Conservation (phyloP, 2,797 vertebrate species). For the Martes flavigula region DNA sequence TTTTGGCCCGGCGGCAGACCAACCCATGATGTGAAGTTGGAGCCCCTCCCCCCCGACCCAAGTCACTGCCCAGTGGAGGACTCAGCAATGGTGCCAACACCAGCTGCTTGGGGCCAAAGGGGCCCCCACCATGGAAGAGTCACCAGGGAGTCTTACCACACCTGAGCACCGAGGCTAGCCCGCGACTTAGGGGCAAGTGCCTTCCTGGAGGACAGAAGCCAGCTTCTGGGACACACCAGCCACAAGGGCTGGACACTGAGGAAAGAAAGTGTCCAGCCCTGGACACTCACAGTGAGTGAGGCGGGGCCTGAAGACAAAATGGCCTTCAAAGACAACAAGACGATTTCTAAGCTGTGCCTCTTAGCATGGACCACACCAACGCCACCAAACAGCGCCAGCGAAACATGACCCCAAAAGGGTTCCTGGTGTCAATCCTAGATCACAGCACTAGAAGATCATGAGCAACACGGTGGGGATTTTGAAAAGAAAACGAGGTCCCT, state of each 20-base stretch:
- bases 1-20: not conserved
- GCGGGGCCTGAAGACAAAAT: not conserved
- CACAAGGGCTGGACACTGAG: not conserved
- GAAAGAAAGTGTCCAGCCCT: not conserved
- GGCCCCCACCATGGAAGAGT: not conserved
- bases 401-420: not conserved
- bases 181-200: not conserved
- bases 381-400: not conserved
- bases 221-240: not conserved
- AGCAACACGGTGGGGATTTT: not conserved
- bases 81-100: not conserved
- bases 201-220: not conserved
- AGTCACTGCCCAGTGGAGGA: conserved; percentile 3
- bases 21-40: not conserved
- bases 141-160: not conserved
- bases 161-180: not conserved
- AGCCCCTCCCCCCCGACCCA: not conserved
- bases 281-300: too few relatives aligned
- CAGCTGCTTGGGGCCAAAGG: conserved; percentile 11
- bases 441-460: not conserved
- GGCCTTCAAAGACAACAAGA: not conserved
- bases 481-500: not conserved
- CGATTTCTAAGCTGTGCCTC: not conserved
- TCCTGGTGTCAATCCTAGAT: not conserved
- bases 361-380: not conserved